Conservation (phyloP, 2,797 vertebrate genomes). For the Bradypus variegatus region DNA sequence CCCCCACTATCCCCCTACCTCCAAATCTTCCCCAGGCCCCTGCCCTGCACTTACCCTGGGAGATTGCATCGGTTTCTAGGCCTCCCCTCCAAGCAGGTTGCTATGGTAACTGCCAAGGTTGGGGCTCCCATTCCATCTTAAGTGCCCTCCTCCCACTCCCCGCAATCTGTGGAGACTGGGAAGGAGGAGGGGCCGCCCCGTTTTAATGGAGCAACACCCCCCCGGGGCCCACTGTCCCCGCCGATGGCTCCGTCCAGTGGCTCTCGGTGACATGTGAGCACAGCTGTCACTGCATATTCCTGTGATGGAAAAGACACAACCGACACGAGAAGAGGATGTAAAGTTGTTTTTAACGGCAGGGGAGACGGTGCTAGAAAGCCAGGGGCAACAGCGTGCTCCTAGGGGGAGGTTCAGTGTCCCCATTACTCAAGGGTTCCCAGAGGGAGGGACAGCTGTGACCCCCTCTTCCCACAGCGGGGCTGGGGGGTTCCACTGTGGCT, state of each 20-base stretch:
- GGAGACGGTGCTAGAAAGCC: background rate
- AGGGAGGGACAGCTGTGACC: background rate
- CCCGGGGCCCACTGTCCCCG: background rate
- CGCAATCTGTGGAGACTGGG: background rate
- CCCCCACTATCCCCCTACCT: too few species aligned
- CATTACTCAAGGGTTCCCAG: background rate
- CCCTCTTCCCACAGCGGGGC: background rate
- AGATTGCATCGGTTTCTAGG: slow-evolving; percentile 37
- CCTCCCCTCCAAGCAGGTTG: slow-evolving; percentile 30
- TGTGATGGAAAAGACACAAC: background rate
- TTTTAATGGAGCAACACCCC: background rate
- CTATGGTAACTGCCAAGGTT: slow-evolving; percentile 34
- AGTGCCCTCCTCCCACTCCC: background rate
- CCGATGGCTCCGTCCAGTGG: background rate
- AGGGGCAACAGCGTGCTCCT: background rate
- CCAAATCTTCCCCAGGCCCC: background rate
- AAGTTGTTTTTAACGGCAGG: background rate
- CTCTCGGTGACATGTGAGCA: background rate
- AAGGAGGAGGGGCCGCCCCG: background rate
- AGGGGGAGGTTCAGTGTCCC: background rate
- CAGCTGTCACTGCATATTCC: background rate
- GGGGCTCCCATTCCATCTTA: background rate
- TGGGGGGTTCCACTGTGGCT: background rate
- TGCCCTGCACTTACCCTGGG: background rate
- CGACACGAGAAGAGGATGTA: background rate